Percentiles rank a stretch among this genome's conserved stretches.
These are phyloP conservation scores for Euspilapteryx auroguttella DNA, from an alignment of 2,888 invertebrate species.

Conservation along the genomic window DNA sequence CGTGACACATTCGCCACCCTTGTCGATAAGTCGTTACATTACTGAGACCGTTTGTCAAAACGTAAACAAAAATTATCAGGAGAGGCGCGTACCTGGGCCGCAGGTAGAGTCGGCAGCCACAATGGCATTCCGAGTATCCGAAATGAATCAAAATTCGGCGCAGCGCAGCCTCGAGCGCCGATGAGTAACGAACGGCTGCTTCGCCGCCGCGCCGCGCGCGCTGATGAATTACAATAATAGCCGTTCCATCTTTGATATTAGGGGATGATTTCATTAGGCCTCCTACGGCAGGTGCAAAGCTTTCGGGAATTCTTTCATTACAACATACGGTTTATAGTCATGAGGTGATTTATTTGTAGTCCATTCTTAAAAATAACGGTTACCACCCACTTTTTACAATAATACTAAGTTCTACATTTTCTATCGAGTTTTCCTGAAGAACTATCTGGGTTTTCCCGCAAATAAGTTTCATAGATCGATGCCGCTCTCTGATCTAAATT, in stretches of 20 bases:
- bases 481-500: no score
- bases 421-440: no score
- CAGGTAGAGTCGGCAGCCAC: conserved; percentile 44
- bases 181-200: conserved; percentile 32
- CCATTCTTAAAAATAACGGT: no score
- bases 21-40: conserved; percentile 27
- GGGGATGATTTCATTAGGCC: conserved; percentile 48
- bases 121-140: conserved; percentile 54
- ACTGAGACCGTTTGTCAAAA: no score
- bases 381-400: no score
- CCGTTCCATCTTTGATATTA: conserved; percentile 36
- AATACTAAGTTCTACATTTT: no score
- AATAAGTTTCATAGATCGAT: no score
- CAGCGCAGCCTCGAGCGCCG: conserved; percentile 15
- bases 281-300: no score
- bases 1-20: conserved; percentile 33
- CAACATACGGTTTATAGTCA: conserved; percentile 30
- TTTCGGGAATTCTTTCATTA: conserved; percentile 6
- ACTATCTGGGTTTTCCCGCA: no score
- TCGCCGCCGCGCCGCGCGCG: conserved; percentile 13
- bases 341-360: conserved; percentile 10
- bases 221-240: conserved; percentile 47
- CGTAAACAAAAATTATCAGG: conserved; percentile 26
- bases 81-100: conserved; percentile 16
- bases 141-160: conserved; percentile 53